phyloP scores from a whole-genome alignment of 2,888 invertebrate species.

The Drosophila barbarae region DNA sequence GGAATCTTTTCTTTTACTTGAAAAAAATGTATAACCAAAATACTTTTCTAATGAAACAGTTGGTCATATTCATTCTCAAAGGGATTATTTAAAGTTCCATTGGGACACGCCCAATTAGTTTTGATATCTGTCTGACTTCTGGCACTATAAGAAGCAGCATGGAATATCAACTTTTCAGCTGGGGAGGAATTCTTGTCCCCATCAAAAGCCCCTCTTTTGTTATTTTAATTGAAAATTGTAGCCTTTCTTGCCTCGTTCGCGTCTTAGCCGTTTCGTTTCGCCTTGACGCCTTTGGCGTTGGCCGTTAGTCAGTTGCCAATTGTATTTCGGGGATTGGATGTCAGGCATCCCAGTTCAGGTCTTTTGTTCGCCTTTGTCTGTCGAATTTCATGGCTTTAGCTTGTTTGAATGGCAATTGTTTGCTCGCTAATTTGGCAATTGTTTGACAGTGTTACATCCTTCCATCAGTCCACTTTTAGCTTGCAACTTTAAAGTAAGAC shows the following conservation, averaged over 20 bases:
- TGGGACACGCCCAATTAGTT: slow-evolving; percentile 65
- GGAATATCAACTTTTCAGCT: slow-evolving; percentile 21
- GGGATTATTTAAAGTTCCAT: slow-evolving; percentile 37
- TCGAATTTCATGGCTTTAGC: slow-evolving; percentile 12
- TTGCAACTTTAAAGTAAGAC: slow-evolving; percentile 9
- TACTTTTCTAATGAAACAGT: too few species aligned
- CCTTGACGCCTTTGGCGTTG: slow-evolving; percentile 11
- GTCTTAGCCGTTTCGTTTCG: slow-evolving; percentile 4
- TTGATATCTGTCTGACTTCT: slow-evolving; percentile 41
- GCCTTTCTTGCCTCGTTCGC: slow-evolving; percentile 9
- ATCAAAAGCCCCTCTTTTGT: slow-evolving; percentile 47
- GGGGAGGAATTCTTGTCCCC: not conserved
- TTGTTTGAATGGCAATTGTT: slow-evolving; percentile 35
- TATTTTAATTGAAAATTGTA: slow-evolving; percentile 68
- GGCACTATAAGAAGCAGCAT: not conserved
- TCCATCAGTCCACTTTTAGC: slow-evolving; percentile 27
- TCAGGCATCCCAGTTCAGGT: slow-evolving; percentile 11
- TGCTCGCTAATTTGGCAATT: slow-evolving; percentile 51
- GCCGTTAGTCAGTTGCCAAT: slow-evolving; percentile 28
- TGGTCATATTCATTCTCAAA: not conserved
- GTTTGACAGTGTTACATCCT: slow-evolving; percentile 33
- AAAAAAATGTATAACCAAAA: not conserved
- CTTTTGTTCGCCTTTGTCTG: slow-evolving; percentile 34
- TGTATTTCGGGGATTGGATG: slow-evolving; percentile 26
- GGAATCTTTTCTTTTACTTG: not conserved